Percentiles rank a stretch among this genome's conserved stretches.
Conservation (phyloP, 2,888 invertebrate genomes). For the Drosophila recens region DNA sequence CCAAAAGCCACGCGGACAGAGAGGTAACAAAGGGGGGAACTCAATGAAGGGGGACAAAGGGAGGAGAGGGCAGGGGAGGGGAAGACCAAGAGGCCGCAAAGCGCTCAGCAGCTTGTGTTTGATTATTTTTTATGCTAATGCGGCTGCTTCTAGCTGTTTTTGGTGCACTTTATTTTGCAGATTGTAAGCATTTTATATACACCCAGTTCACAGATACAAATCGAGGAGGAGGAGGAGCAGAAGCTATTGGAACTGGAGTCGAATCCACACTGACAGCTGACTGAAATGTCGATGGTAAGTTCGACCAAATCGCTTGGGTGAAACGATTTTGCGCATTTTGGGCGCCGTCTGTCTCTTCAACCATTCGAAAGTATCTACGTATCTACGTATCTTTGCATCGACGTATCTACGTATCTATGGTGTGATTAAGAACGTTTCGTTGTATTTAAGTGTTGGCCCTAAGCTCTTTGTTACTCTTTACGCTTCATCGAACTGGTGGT, state of each 20-base stretch:
- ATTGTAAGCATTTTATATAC: conserved; percentile 66
- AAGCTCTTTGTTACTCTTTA: conserved; percentile 67
- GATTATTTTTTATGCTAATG: conserved; percentile 65
- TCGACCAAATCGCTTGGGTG: conserved; percentile 44
- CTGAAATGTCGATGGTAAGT: conserved; percentile 67
- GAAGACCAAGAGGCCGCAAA: conserved; percentile 52
- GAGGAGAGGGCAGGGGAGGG: not conserved
- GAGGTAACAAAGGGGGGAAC: not conserved
- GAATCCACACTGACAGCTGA: conserved; percentile 62
- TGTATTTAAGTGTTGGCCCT: conserved; percentile 70
- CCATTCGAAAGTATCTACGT: conserved; percentile 27
- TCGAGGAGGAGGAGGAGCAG: not conserved
- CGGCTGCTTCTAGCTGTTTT: conserved; percentile 37
- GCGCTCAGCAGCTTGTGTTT: conserved; percentile 63
- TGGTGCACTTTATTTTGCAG: conserved; percentile 65
- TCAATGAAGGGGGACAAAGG: not conserved
- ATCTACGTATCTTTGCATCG: conserved; percentile 31
- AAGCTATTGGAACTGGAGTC: not conserved
- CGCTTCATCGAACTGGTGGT: conserved; percentile 58
- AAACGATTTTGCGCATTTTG: conserved; percentile 26
- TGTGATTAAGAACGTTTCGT: conserved; percentile 76
- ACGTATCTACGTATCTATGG: conserved; percentile 45
- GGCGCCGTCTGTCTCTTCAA: conserved; percentile 7
- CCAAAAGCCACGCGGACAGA: conserved; percentile 35
- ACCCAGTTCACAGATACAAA: not conserved